Evolutionary conservation across 2,888 invertebrate genomes (phyloP).

Genomic region (Onthophagus sagittarius): DNA sequence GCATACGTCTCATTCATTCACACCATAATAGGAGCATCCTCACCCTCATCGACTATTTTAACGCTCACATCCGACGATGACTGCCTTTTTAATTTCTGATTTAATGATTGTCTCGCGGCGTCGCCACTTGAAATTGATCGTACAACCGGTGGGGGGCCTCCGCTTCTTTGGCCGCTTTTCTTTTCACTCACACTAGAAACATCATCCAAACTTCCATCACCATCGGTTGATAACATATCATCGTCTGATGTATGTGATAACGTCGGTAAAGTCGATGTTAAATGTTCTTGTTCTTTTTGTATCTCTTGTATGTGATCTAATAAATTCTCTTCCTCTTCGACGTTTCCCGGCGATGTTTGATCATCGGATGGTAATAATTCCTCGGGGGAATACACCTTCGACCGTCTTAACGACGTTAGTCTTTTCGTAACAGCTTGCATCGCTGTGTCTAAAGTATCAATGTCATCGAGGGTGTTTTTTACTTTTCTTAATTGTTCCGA

Average conservation of each 20-base stretch:
- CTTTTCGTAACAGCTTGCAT: slow-evolving; percentile 80
- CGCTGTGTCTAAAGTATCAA: slow-evolving; percentile 84
- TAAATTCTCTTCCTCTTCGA: slow-evolving; percentile 69
- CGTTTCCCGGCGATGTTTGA: slow-evolving; percentile 35
- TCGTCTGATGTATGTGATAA: slow-evolving; percentile 84
- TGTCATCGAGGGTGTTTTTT: slow-evolving; percentile 81
- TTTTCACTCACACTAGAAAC: slow-evolving; percentile 45
- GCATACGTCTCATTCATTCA: slow-evolving; percentile 30
- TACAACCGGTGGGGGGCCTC: slow-evolving; percentile 38
- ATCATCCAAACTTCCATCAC: slow-evolving; percentile 71
- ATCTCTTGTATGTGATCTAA: slow-evolving; percentile 78
- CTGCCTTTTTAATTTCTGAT: slow-evolving; percentile 46
- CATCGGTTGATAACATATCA: slow-evolving; percentile 76
- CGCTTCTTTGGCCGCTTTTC: slow-evolving; percentile 33
- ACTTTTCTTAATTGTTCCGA: slow-evolving; percentile 81
- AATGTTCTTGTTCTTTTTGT: slow-evolving; percentile 74
- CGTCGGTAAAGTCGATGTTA: slow-evolving; percentile 76
- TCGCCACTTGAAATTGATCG: slow-evolving; percentile 46
- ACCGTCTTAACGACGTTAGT: slow-evolving; percentile 71
- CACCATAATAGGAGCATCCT: slow-evolving; percentile 49
- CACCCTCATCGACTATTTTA: slow-evolving; percentile 43
- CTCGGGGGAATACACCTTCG: slow-evolving; percentile 64
- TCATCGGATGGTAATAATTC: slow-evolving; percentile 48
- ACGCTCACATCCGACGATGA: slow-evolving; percentile 47
- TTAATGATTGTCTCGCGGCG: slow-evolving; percentile 30